phyloP scores from a whole-genome alignment of 2,797 vertebrate species.

The Hybognathus amarus region DNA sequence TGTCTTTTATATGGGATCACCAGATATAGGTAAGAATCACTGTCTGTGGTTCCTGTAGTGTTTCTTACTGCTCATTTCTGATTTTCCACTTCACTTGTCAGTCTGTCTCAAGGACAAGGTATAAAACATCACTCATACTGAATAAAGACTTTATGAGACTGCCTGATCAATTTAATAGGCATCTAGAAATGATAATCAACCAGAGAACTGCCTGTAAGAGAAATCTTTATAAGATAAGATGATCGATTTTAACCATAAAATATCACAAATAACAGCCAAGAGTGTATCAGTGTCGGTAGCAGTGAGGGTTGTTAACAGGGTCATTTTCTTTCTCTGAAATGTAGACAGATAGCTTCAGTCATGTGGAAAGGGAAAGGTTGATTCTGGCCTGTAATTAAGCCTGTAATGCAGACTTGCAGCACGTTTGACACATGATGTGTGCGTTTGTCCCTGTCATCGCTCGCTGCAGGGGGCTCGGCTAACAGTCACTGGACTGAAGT shows the following conservation, averaged over 20 bases:
- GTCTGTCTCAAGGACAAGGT: background rate
- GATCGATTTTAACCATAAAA: background rate
- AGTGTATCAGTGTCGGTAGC: slow-evolving; percentile 21
- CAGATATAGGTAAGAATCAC: slow-evolving; percentile 79
- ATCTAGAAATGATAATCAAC: slow-evolving; percentile 14
- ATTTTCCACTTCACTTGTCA: slow-evolving; percentile 44
- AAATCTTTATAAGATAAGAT: background rate
- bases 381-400: slow-evolving; percentile 60
- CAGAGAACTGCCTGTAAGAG: slow-evolving; percentile 16
- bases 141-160: background rate
- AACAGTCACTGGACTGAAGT: slow-evolving; percentile 36
- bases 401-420: slow-evolving; percentile 43
- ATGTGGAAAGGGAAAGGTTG: slow-evolving; percentile 47
- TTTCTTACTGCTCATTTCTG: slow-evolving; percentile 46
- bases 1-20: slow-evolving; percentile 55
- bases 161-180: background rate
- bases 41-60: slow-evolving; percentile 49
- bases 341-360: slow-evolving; percentile 36
- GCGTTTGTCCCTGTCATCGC: slow-evolving; percentile 74
- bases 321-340: slow-evolving; percentile 40
- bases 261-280: slow-evolving; percentile 9
- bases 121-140: background rate
- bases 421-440: slow-evolving; percentile 56
- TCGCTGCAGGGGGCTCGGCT: slow-evolving; percentile 49
- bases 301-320: slow-evolving; percentile 29